Evolutionary conservation across 2,888 invertebrate genomes (phyloP).

Genomic region (Agrochola macilenta): DNA sequence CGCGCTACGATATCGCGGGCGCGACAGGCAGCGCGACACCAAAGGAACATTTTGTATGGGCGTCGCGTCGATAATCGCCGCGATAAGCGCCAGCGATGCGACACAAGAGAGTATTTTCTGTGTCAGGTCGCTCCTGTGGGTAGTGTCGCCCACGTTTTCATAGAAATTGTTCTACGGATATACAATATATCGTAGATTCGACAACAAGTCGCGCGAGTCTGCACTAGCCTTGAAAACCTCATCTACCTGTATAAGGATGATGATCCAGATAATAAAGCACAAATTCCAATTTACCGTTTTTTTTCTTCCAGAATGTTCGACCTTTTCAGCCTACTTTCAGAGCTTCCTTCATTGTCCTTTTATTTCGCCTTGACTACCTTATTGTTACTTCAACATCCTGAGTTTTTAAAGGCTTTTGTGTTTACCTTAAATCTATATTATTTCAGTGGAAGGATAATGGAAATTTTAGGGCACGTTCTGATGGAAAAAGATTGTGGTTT

Average conservation of each 20-base stretch:
- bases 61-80: too few species aligned
- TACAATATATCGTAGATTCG: too few species aligned
- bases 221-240: not conserved
- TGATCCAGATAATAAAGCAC: constrained; percentile 9
- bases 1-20: too few species aligned
- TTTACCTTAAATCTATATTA: constrained; percentile 22
- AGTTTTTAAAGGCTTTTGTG: constrained; percentile 25
- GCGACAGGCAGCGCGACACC: too few species aligned
- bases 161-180: too few species aligned
- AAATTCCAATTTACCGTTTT: not conserved
- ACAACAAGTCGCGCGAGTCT: too few species aligned
- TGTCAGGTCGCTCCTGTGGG: too few species aligned
- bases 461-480: not conserved
- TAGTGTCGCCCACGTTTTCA: too few species aligned
- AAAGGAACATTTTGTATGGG: too few species aligned
- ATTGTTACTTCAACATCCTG: constrained; percentile 28
- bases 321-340: constrained; percentile 22
- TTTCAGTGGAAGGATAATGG: constrained; percentile 7
- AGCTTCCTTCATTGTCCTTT: constrained; percentile 32
- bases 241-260: constrained; percentile 3
- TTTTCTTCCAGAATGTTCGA: not conserved
- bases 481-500: not conserved
- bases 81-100: too few species aligned
- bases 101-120: too few species aligned
- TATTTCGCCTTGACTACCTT: constrained; percentile 26